Evolutionary conservation across 92 coral and sea anemone species (phyloP), one percentile per base, ranked within the genome.

Genomic region (Montipora capitata): DNA sequence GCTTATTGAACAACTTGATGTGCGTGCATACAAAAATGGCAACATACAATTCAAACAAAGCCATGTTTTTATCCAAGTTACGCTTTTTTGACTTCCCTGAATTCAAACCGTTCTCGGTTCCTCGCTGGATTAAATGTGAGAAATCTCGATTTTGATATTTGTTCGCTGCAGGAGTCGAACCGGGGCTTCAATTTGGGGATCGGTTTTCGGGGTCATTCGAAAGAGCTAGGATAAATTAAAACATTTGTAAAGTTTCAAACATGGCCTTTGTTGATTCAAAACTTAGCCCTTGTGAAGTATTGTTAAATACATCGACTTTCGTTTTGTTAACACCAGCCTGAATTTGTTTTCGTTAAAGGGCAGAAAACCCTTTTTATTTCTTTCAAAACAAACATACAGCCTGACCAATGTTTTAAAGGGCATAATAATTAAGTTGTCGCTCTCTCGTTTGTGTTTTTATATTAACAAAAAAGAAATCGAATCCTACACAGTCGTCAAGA

Each of bases 131-230:
- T 68, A 15, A 9, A 81, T 81, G 77, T 16, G 10, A 81, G 85
- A 81, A 81, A 81, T 81, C 85, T 39, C 52, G 85, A n/a, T 81
- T 80, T 68, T 68, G 85, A 81, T 81, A 68, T 81, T 68, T 81
- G 35, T 54, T 68, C 85, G 17, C 85, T 69, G 85, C 85, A 68
- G 85, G 85, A 68, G 85, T 39, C 61, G 14, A 48, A 27, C 35
- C 35, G 35, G 35, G 35, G 35, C 0, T 27, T 27, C 35, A 49
- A 48, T 39, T 65, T 11, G 52, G 77, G 54, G 85, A 54, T 81
- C 68, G 15, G 57, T 69, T 68, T 68, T 81, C 75, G 67, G 44
- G 17, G 65, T 68, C 77, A 54, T 68, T 8, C 70, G 77, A 54
- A 41, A 68, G 16, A 9, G 75, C 10, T 9, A 27, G 5, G 68